Evolutionary conservation across 2,797 vertebrate species (phyloP), one percentile per base, ranked within the genome.

Genomic region (Acrossocheilus fasciatus): DNA sequence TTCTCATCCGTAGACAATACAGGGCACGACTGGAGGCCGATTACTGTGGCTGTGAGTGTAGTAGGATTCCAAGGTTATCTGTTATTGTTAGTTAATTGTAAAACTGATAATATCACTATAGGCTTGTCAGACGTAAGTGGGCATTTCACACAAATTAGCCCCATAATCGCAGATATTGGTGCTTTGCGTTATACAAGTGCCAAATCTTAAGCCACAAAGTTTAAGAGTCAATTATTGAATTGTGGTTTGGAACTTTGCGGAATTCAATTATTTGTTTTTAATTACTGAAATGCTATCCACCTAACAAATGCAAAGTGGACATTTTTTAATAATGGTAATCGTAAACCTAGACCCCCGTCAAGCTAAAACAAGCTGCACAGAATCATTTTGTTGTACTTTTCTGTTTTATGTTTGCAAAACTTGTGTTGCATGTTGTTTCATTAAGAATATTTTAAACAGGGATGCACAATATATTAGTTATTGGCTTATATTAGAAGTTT

Each of bases 21-120:
- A 94, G 89, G 90, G 84, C 87, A 89, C 88, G 77, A 89, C 90
- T 74, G 85, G 92, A 91, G 92, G 92, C 91, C 91, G 92, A 94
- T 95, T 93, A 94, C 92, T 91, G 89, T 91, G 88, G 89, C 90
- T 90, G 88, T 68, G 77, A 86, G 91, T 94, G 91, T 92, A 91
- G 93, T 76, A 92, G 93, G 95, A 95, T 95, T 95, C 91, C 87
- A 94, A 95, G 95, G 95, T 96, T 96, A 96, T 96, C 95, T 95
- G 94, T 94, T 94, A 94, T 95, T 96, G 94, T 96, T 96, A 93
- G 94, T 95, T 96, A 96, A 96, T 96, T 96, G 95, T 95, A 94
- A 93, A 93, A 94, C 92, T 93, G 95, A 96, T 95, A 94, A 91
- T 94, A 95, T 96, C 95, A 84, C 52, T 90, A 90, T 92, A 92